phyloP scores from a whole-genome alignment of 2,888 invertebrate genomes.

The Ferdinandea cuprea region DNA sequence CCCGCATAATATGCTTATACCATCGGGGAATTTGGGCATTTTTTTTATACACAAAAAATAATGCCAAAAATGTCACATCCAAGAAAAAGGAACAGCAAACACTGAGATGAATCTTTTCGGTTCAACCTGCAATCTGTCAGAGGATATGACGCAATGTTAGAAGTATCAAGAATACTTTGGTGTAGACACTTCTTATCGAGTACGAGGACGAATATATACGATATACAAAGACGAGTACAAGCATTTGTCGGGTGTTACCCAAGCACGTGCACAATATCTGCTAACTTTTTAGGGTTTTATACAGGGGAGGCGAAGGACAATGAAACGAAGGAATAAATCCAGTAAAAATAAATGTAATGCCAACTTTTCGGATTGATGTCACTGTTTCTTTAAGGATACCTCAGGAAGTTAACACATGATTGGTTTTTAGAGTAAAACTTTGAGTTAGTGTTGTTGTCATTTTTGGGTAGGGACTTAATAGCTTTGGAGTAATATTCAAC shows the following conservation, averaged over 20 bases:
- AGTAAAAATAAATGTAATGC: conserved; percentile 23
- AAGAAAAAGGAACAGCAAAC: conserved; percentile 16
- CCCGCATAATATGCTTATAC: conserved; percentile 22
- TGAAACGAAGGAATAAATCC: neutral
- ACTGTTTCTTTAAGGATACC: conserved; percentile 15
- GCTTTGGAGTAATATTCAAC: no score
- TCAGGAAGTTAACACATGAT: conserved; percentile 49
- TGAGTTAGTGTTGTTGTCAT: conserved; percentile 8
- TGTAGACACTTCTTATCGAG: conserved; percentile 53
- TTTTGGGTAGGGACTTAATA: no score
- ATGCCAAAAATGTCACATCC: conserved; percentile 41
- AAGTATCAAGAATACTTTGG: conserved; percentile 54
- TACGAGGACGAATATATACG: conserved; percentile 32
- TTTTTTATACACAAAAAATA: conserved; percentile 12
- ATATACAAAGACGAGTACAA: conserved; percentile 1
- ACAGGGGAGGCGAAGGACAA: conserved; percentile 1
- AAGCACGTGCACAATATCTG: conserved; percentile 64
- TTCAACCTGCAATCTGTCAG: conserved; percentile 67
- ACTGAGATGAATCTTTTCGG: conserved; percentile 35
- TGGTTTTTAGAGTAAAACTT: conserved; percentile 34
- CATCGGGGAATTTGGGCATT: neutral
- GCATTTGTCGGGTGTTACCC: conserved; percentile 40
- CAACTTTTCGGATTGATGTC: conserved; percentile 54
- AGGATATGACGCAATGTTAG: conserved; percentile 61
- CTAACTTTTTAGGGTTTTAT: neutral